Evolutionary conservation across 2,113 vertebrate species (phyloP), one percentile per base, ranked within the genome.

Genomic region (Colossoma macropomum): DNA sequence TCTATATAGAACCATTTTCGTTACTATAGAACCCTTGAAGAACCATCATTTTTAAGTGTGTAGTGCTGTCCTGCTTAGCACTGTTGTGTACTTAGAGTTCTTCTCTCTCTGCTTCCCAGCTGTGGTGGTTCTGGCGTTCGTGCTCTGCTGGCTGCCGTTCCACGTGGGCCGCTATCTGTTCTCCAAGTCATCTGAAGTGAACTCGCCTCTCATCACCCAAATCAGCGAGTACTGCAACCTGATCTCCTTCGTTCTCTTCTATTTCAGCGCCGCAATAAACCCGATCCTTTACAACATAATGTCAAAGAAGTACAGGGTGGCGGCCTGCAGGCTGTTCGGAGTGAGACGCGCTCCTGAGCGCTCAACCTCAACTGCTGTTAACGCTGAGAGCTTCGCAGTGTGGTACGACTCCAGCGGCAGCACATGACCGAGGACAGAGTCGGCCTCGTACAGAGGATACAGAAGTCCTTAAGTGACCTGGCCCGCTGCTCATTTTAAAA

Each of bases 241-340:
- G 54, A 94, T 97, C 69, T 99, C 98, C 1, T 96, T 98, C 6
- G 97, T 99, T n/a, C 96, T 99, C 86, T 99, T 99, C 93, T 99
- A 99, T 91, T 95, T 99, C 87, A 99, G 96, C 0, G 97, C 98
- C 0, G 98, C 98, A 88, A 97, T 99, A 92, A 99, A 99, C 89
- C 98, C 98, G 68, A 97, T 99, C 88, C 95, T 99, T 41, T 99
- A 99, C 90, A 99, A 98, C 92, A 97, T 97, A 91, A 98, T 99
- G 98, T 99, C 97, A 0, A 96, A 95, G 92, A 99, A 98, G 87
- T 99, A 97, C 89, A 93, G 98, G 0, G 81, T 91, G 1, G 97
- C 97, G 0, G 96, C 95, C 0, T 96, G 95, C 75, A 96, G 92
- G 50, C 95, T 99, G 0, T 94, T 98, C 10, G 94, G 96, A 16